Percentiles rank a stretch among this genome's conserved stretches.
These are phyloP conservation scores for Adineta ricciae DNA, from an alignment of 2,888 invertebrate species.

Conservation along the genomic window DNA sequence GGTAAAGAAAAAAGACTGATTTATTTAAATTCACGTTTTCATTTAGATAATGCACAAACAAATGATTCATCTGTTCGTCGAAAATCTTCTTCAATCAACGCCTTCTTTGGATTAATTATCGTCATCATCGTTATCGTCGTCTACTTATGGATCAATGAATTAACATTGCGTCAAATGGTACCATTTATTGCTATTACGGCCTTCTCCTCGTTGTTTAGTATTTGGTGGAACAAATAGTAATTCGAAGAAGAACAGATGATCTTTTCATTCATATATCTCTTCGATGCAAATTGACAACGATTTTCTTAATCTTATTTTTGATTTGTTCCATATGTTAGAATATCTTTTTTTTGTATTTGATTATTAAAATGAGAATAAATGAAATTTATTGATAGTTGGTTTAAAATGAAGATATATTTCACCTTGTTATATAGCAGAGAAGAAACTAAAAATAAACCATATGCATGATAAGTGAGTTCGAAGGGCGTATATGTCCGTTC, in stretches of 20 bases:
- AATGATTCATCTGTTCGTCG: too few species aligned
- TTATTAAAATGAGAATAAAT: not conserved
- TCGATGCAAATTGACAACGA: not conserved
- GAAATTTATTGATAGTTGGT: not conserved
- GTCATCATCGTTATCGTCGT: too few species aligned
- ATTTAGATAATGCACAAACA: too few species aligned
- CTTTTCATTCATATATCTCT: not conserved
- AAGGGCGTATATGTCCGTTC: too few species aligned
- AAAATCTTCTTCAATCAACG: too few species aligned
- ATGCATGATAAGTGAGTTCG: too few species aligned
- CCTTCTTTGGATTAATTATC: too few species aligned
- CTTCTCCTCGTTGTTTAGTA: not conserved
- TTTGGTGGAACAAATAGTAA: not conserved
- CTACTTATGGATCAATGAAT: not conserved
- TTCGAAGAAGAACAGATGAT: not conserved
- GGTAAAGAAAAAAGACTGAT: too few species aligned
- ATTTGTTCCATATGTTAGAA: not conserved
- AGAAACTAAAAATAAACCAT: too few species aligned
- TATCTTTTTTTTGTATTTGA: not conserved
- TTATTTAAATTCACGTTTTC: too few species aligned
- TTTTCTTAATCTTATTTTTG: not conserved
- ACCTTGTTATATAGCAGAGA: too few species aligned
- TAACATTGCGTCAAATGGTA: not conserved
- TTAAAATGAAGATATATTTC: too few species aligned
- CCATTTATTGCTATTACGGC: not conserved